Base-by-base conservation (phyloP, 2,888 invertebrate genomes). In the Xylocampa areola region DNA sequence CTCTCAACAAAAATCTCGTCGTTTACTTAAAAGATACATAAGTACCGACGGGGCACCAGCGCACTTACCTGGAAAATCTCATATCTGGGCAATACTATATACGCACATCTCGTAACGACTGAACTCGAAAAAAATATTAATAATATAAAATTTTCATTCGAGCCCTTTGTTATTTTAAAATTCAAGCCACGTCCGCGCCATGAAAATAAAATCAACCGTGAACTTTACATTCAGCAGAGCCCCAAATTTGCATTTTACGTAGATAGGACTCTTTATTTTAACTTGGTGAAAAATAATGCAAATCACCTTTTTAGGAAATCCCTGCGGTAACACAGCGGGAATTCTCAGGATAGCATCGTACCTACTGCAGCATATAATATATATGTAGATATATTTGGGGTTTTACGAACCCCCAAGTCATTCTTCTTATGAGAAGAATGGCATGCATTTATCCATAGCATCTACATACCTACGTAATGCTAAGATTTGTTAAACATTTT, bases 161-260 rank as follows among this genome's bases (percentile, higher is more conserved):
- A 60, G 58, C 59, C 64, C 68, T 75, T 71, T 64, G 68, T 74
- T 70, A 79, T 82, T 86, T 85, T 79, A 81, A 87, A 85, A 90
- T 88, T 89, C 89, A 73, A 61, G 54, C 59, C 70, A 67, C 82
- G 84, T 82, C 75, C 65, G 60, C 68, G 65, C 66, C 79, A 77
- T 85, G 81, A 80, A 85, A 89, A 88, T 89, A 88, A 88, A 89
- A 88, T 89, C 89, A 88, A 85, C 84, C 85, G 80, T 87, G 85
- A 89, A 88, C 84, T 88, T 86, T 85, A 80, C 80, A 87, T 88
- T 87, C 84, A 76, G 77, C 72, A 74, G 83, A 77, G 86, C 61
- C 76, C 65, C 71, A 70, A 86, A 89, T 89, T 89, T 86, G 80
- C 88, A 89, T 89, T 86, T 85, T 82, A 83, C 79, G 78, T 76